Conservation (phyloP, 2,797 vertebrate species). For the Trachurus trachurus region DNA sequence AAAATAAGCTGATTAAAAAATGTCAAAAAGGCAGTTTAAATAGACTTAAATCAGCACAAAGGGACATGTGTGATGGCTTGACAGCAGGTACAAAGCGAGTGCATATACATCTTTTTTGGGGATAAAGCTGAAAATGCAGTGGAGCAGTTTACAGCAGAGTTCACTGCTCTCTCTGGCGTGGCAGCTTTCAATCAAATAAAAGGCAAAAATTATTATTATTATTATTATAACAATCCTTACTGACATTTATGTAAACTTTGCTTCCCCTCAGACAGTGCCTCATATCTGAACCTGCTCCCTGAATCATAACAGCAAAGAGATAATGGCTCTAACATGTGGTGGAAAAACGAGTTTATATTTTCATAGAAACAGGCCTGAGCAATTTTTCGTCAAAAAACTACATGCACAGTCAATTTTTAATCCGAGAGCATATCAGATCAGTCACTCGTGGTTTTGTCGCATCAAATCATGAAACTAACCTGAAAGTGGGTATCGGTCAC, state of each 20-base stretch:
- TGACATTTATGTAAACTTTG: conserved; percentile 64
- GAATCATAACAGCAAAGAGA: conserved; percentile 56
- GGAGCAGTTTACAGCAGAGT: conserved; percentile 59
- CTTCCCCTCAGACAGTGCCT: conserved; percentile 62
- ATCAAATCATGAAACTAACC: conserved; percentile 12
- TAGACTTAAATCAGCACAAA: conserved; percentile 57
- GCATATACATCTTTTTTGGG: conserved; percentile 60
- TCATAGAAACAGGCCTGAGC: conserved; percentile 29
- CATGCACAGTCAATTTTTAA: conserved; percentile 2
- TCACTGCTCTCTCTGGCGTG: conserved; percentile 52
- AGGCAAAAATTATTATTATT: conserved; percentile 60
- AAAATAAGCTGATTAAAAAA: conserved; percentile 49
- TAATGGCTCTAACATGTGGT: conserved; percentile 42
- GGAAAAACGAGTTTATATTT: conserved; percentile 45
- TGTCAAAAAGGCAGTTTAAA: conserved; percentile 44
- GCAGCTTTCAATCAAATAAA: conserved; percentile 78
- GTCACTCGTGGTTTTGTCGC: conserved; percentile 13
- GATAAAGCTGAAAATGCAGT: conserved; percentile 72
- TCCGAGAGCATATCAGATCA: conserved; percentile 5
- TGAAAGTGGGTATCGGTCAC: conserved; percentile 9
- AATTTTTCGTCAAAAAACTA: conserved; percentile 1
- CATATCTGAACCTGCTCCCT: conserved; percentile 67
- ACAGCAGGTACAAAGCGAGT: conserved; percentile 70
- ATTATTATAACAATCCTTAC: conserved; percentile 51
- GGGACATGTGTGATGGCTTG: conserved; percentile 58